Evolutionary conservation across 1,140 invertebrate genomes (phyloP), one percentile per base, ranked within the genome.

Genomic region (Rhyacophila brunnea): DNA sequence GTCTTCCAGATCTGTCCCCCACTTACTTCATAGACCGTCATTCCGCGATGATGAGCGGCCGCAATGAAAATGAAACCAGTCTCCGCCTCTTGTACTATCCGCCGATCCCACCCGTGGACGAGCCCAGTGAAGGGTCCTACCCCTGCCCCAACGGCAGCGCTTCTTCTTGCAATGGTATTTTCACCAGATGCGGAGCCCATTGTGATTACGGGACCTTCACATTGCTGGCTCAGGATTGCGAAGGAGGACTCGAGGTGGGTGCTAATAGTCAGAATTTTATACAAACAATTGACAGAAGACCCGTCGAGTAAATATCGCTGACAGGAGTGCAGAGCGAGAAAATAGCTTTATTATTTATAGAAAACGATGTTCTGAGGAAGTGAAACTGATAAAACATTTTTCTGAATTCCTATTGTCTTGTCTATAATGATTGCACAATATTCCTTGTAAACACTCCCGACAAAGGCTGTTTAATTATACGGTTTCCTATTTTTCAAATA

Each of bases 171-270:
- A 36, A n/a, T 17, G 72, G 71, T 1, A 81, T 78, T 34, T 75
- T 85, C 59, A 83, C 84, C 17, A 79, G 87, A 40, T 89, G 85
- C 65, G 85, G 85, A 0, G 82, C 85, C 1, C 87, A 89, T 65
- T 82, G 84, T 11, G 88, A 90, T 70, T 86, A 85, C 60, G 88
- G 88, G 56, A 88, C 87, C 20, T 84, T 91, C 69, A 90, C 88
- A 19, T 73, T 91, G 44, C 73, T 90, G 20, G 83, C 86, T 40
- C 88, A 90, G 75, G 85, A 87, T 62, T 85, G 82, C 47, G 86
- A 87, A 65, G 83, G 82, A 28, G 83, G 83, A 13, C 69, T 79
- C 1, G 75, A 78, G 74, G 77, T 78, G 45, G 64, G 53, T 15
- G n/a, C n/a, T n/a, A n/a, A n/a, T n/a, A n/a, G n/a, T n/a, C n/a